Conservation (phyloP, 2,113 vertebrate genomes). For the Vidua macroura region DNA sequence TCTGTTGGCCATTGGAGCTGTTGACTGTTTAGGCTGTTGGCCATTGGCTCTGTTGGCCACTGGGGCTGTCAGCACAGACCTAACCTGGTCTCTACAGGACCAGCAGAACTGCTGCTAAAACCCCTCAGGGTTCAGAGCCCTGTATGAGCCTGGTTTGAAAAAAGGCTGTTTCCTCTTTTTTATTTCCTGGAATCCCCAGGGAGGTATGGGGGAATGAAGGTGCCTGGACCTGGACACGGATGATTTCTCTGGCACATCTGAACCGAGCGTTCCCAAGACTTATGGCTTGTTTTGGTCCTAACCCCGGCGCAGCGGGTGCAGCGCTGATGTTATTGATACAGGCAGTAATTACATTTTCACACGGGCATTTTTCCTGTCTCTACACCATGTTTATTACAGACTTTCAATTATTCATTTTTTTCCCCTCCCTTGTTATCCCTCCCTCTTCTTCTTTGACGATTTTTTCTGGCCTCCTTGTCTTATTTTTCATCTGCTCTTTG, state of each 20-base stretch:
- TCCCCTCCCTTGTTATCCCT: not conserved
- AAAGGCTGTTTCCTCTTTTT: not conserved
- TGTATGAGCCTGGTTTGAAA: not conserved
- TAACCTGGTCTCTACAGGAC: not conserved
- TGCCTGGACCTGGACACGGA: not conserved
- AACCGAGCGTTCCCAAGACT: not conserved
- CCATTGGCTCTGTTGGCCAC: not conserved
- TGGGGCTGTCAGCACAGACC: not conserved
- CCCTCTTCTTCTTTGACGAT: not conserved
- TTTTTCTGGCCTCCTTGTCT: not conserved
- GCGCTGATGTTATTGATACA: conserved; percentile 46
- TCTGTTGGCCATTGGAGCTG: not conserved
- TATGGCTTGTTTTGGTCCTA: conserved; percentile 30
- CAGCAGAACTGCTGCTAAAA: not conserved
- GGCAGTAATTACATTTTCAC: conserved; percentile 50
- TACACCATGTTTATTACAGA: conserved; percentile 22
- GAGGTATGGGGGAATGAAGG: not conserved
- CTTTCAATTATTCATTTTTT: conserved; percentile 38
- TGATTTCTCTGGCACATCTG: not conserved
- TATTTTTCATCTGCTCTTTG: conserved; percentile 8
- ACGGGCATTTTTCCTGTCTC: conserved; percentile 1
- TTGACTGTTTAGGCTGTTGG: not conserved
- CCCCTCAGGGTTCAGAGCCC: too few species aligned
- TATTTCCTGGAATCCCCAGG: not conserved
- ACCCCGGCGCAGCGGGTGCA: not conserved